Conservation (phyloP, 2,888 invertebrate species). For the Eueremaeus valkanovi region DNA sequence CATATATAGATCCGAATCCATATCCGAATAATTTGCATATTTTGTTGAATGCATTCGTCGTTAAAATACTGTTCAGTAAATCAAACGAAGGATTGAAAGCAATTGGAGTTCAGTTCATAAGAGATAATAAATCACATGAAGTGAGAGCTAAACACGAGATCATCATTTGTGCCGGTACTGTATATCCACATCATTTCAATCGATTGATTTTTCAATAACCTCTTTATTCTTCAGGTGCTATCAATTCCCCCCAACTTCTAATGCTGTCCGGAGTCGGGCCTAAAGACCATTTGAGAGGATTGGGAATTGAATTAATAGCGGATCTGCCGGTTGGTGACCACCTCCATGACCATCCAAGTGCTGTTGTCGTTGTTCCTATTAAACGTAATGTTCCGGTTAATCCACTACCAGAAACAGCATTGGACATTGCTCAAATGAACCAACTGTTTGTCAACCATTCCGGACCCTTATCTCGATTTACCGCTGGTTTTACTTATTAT, state of each 20-base stretch:
- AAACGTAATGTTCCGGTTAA: not conserved
- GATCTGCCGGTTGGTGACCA: conserved; percentile 39
- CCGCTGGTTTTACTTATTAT: too few relatives aligned
- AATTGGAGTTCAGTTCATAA: conserved; percentile 74
- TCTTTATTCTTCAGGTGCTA: not conserved
- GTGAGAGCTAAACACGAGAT: conserved; percentile 78
- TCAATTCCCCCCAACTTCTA: conserved; percentile 73
- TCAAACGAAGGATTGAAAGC: conserved; percentile 62
- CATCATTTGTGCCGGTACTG: conserved; percentile 73
- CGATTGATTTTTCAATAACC: too few relatives aligned
- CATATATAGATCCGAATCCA: not conserved
- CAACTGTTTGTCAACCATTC: not conserved
- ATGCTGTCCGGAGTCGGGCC: conserved; percentile 90
- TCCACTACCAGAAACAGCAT: not conserved
- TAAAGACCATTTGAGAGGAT: conserved; percentile 58
- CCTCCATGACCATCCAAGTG: conserved; percentile 34
- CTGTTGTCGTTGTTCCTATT: not conserved
- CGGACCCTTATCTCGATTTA: conserved; percentile 22
- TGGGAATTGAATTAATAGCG: conserved; percentile 51
- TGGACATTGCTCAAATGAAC: not conserved
- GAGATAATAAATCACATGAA: conserved; percentile 66
- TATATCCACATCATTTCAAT: not conserved
- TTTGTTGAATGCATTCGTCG: not conserved
- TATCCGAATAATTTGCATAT: not conserved
- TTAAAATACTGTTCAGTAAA: not conserved